phyloP scores from a whole-genome alignment of 1,140 invertebrate species.

The Aradophagus sp. region DNA sequence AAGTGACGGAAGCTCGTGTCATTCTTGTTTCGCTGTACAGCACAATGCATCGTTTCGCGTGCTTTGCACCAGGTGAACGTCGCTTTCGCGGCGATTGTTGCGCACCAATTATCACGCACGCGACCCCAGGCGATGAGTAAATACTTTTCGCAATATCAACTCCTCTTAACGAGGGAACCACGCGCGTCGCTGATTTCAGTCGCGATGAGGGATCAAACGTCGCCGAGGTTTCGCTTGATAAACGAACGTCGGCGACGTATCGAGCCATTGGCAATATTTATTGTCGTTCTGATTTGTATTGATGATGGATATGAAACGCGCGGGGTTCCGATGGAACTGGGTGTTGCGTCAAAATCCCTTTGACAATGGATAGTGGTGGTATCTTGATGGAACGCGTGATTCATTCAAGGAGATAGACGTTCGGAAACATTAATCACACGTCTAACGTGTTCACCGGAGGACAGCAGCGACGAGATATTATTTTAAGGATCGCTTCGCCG shows the following conservation, averaged over 20 bases:
- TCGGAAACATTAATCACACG: conserved; percentile 35
- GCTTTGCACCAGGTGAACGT: too few relatives aligned
- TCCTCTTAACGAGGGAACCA: too few relatives aligned
- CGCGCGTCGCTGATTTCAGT: too few relatives aligned
- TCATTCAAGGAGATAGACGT: conserved; percentile 14
- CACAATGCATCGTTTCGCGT: too few relatives aligned
- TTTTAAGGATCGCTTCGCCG: conserved; percentile 19
- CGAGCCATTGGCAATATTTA: conserved; percentile 27
- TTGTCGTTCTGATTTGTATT: conserved; percentile 16
- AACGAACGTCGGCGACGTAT: conserved; percentile 12
- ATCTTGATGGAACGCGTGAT: conserved; percentile 33
- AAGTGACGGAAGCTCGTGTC: too few relatives aligned
- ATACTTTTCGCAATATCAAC: too few relatives aligned
- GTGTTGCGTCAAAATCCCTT: not conserved
- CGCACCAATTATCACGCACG: too few relatives aligned
- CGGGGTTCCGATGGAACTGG: conserved; percentile 2
- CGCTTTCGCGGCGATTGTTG: too few relatives aligned
- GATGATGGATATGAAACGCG: conserved; percentile 21
- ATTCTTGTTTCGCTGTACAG: too few relatives aligned
- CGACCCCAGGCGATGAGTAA: too few relatives aligned
- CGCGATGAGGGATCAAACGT: too few relatives aligned
- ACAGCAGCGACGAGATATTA: conserved; percentile 14
- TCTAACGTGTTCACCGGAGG: conserved; percentile 18
- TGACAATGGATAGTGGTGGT: conserved; percentile 15
- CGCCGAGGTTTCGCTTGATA: too few relatives aligned